Evolutionary conservation across 2,797 vertebrate genomes (phyloP).

Genomic region (Lerista edwardsae): DNA sequence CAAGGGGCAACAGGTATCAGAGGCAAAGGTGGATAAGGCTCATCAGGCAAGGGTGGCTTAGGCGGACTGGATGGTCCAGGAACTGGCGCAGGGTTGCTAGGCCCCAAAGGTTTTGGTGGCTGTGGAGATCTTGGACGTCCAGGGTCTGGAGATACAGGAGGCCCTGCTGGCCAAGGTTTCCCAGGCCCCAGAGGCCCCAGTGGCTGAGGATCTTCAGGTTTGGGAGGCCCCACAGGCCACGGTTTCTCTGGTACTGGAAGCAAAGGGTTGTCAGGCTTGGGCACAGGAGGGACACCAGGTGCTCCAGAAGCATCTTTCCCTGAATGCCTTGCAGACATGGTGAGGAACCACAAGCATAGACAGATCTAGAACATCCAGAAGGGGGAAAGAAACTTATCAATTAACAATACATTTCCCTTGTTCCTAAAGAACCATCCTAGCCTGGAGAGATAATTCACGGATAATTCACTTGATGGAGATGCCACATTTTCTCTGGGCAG

Average conservation of each 20-base stretch:
- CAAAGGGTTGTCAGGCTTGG: slow-evolving; percentile 14
- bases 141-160: slow-evolving; percentile 10
- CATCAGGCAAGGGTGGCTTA: slow-evolving; percentile 28
- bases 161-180: slow-evolving; percentile 42
- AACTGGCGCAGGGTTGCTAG: background rate
- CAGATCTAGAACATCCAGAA: background rate
- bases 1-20: slow-evolving; percentile 18
- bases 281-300: background rate
- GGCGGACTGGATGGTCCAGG: slow-evolving; percentile 1
- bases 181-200: slow-evolving; percentile 29
- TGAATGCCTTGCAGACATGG: slow-evolving; percentile 21
- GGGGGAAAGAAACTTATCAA: background rate
- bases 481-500: too few species aligned
- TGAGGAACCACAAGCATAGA: background rate
- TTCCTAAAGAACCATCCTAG: too few species aligned
- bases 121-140: background rate
- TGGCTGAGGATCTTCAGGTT: slow-evolving; percentile 12
- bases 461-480: too few species aligned
- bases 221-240: slow-evolving; percentile 31
- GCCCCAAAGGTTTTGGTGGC: background rate
- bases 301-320: background rate
- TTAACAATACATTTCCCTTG: background rate
- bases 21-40: slow-evolving; percentile 14
- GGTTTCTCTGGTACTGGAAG: slow-evolving; percentile 31
- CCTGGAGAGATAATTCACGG: too few species aligned